A percentile compares a stretch with the other conserved stretches of the same genome.
Conservation (phyloP, 2,113 vertebrate genomes). For the Salminus brasiliensis region DNA sequence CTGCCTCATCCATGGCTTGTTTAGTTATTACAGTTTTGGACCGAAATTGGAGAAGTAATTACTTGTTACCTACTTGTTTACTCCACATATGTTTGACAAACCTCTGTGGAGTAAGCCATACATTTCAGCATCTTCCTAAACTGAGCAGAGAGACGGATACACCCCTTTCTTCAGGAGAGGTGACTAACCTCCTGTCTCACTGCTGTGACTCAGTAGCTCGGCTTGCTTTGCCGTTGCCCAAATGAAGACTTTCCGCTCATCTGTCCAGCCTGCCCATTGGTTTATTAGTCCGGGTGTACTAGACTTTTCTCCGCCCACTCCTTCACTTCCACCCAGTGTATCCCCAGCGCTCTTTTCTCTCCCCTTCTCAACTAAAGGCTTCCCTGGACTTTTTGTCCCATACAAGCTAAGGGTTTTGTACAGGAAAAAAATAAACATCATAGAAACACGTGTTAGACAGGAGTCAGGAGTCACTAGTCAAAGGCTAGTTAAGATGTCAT, state of each 20-base stretch:
- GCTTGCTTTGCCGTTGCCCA: conserved; percentile 41
- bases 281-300: conserved; percentile 33
- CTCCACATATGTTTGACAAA: background rate
- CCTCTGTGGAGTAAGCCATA: background rate
- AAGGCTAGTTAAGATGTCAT: too few species aligned
- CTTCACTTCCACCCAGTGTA: background rate
- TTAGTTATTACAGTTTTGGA: too few species aligned
- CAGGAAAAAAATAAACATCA: too few species aligned
- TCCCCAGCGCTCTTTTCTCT: background rate
- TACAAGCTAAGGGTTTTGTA: too few species aligned
- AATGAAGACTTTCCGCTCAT: conserved; percentile 49
- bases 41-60: too few species aligned
- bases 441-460: too few species aligned
- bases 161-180: background rate
- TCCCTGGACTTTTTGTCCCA: background rate
- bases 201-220: conserved; percentile 42
- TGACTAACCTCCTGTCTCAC: conserved; percentile 50
- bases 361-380: background rate
- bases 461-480: too few species aligned
- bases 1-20: too few species aligned
- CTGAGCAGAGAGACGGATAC: background rate
- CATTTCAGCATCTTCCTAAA: background rate
- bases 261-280: conserved; percentile 7
- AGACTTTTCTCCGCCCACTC: conserved; percentile 29
- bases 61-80: too few species aligned